Conservation (phyloP, 2,888 invertebrate genomes). For the Pyralis farinalis region DNA sequence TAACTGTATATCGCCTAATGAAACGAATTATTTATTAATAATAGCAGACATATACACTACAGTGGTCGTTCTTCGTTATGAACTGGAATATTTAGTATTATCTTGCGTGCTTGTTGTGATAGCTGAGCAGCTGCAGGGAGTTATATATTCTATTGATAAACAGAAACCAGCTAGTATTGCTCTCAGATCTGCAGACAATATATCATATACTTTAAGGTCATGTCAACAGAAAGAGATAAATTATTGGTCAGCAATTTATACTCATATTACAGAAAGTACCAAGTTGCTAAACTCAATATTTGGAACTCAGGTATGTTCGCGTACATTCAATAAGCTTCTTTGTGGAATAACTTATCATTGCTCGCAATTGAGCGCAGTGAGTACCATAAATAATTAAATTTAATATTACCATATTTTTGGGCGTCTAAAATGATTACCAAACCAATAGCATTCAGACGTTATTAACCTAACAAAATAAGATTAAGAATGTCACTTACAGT, state of each 20-base stretch:
- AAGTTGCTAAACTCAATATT: constrained; percentile 29
- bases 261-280: constrained; percentile 25
- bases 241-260: constrained; percentile 32
- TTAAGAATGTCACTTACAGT: too few relatives aligned
- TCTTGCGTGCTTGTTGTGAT: constrained; percentile 25
- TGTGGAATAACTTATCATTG: too few relatives aligned
- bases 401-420: too few relatives aligned
- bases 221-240: constrained; percentile 20
- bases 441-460: too few relatives aligned
- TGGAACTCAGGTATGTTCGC: constrained; percentile 37
- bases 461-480: too few relatives aligned
- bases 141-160: constrained; percentile 22
- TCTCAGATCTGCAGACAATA: not conserved
- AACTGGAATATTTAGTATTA: constrained; percentile 27
- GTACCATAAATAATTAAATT: too few relatives aligned
- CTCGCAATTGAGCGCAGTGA: too few relatives aligned
- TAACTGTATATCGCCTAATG: too few relatives aligned
- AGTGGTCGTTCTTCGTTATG: constrained; percentile 18
- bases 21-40: too few relatives aligned
- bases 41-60: too few relatives aligned
- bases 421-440: too few relatives aligned
- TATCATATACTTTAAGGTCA: not conserved
- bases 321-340: too few relatives aligned
- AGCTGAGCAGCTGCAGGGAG: constrained; percentile 29
- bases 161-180: constrained; percentile 3